Percentiles rank a stretch among this genome's conserved stretches.
phyloP scores from a whole-genome alignment of 2,113 vertebrate species.

The Elephantulus edwardii region DNA sequence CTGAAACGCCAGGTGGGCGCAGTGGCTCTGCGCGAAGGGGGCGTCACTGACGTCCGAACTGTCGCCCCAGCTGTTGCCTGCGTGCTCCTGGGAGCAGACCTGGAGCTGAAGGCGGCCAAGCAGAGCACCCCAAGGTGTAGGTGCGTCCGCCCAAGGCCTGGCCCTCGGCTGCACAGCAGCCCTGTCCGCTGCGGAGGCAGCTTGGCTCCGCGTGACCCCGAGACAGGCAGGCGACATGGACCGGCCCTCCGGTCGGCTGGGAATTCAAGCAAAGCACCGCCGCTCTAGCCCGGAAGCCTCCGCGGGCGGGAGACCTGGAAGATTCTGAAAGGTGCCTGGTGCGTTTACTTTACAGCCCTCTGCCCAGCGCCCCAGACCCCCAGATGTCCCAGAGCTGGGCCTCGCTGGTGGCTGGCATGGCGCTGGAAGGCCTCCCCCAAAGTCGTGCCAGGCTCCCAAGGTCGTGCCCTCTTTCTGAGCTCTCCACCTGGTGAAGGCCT shows the following conservation, averaged over 20 bases:
- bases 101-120: background rate
- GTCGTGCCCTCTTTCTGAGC: background rate
- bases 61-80: no score
- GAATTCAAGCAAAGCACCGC: background rate
- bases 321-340: background rate
- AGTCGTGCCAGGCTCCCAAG: background rate
- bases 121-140: fast-evolving
- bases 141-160: background rate
- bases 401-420: background rate
- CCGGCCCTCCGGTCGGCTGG: background rate
- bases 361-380: background rate
- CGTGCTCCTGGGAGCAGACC: no score
- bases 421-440: background rate
- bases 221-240: background rate
- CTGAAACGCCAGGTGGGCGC: no score
- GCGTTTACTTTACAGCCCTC: background rate
- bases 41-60: no score
- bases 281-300: background rate
- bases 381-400: background rate
- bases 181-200: background rate
- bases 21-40: no score
- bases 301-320: background rate
- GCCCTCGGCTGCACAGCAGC: no score
- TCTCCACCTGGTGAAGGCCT: background rate
- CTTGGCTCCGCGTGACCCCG: background rate